Evolutionary conservation across 2,888 invertebrate genomes (phyloP), one percentile per base, ranked within the genome.

Genomic region (Rhagophthalmus giganteus): DNA sequence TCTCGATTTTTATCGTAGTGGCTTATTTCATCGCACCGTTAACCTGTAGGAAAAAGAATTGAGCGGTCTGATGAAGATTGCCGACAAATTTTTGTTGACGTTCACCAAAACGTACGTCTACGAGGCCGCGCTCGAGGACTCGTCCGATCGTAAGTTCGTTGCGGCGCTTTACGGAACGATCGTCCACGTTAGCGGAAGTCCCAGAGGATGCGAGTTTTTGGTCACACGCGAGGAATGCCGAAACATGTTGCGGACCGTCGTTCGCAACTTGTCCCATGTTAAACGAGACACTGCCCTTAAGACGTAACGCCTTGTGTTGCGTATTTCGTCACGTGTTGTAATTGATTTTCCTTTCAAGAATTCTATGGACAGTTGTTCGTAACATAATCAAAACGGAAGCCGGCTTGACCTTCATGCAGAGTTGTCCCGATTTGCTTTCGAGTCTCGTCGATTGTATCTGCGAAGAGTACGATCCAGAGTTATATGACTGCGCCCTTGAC

Each of bases 31-130:
- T 2, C 24, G 6, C 6, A 15, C 2, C 3, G 3, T 10, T 24
- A 11, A 8, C 10, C 11, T 24, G 1, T 12, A 52, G 52, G 41
- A 42, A 2, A 20, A 11, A 3, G 27, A 47, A 7, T 15, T 53
- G 7, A 24, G 32, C 2, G 25, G 34, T 25, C 47, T 53, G 24
- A 3, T 42, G 1, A 42, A 42, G 27, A 53, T 53, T 11, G 53
- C 47, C 2, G 24, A 41, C 28, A 41, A 37, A 5, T 47, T 27
- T 15, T 33, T 46, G 24, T 24, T 12, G 9, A 47, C 42, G 0
- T 53, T 41, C 25, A 25, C 30, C 1, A 30, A 16, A 20, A 47
- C 41, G 3, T 53, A 53, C 24, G 14, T 24, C 7, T 4, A 9
- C 7, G 41, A 47, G 6, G 11, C 24, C 5, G 38, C 47, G 5